Percentiles rank a stretch among this genome's conserved stretches.
Conservation (phyloP, 2,797 vertebrate species). For the Neoniphon sammara region DNA sequence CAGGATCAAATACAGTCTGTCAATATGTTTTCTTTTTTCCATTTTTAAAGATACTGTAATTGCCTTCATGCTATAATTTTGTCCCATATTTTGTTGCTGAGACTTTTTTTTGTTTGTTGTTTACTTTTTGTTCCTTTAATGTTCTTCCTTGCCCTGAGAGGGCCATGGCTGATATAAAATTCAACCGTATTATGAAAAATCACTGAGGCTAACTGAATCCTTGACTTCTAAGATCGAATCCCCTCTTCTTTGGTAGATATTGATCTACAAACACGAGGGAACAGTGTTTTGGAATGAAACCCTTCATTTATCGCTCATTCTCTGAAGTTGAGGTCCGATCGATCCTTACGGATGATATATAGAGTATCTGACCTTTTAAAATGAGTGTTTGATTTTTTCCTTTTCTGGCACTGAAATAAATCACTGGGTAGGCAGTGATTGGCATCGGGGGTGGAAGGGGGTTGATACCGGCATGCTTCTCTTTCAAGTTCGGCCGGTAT, state of each 20-base stretch:
- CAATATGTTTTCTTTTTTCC: not conserved
- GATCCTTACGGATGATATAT: slow-evolving; percentile 58
- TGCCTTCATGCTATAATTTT: not conserved
- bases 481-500: slow-evolving; percentile 44
- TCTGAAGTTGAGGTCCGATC: slow-evolving; percentile 41
- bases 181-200: not conserved
- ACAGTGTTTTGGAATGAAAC: slow-evolving; percentile 2
- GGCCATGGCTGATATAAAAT: not conserved
- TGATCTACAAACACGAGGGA: slow-evolving; percentile 26
- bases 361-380: slow-evolving; percentile 67
- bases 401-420: slow-evolving; percentile 59
- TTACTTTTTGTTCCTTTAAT: too few species aligned
- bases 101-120: too few species aligned
- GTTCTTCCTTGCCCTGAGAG: not conserved
- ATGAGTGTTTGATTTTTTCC: slow-evolving; percentile 40
- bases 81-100: not conserved
- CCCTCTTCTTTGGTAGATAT: slow-evolving; percentile 22
- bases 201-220: not conserved
- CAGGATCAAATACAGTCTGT: not conserved
- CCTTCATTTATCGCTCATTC: slow-evolving; percentile 34
- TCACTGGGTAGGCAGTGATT: slow-evolving; percentile 54
- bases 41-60: not conserved
- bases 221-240: not conserved
- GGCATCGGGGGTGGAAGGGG: slow-evolving; percentile 33
- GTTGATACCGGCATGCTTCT: slow-evolving; percentile 19